phyloP scores from a whole-genome alignment of 2,888 invertebrate genomes.

The Dione juno region DNA sequence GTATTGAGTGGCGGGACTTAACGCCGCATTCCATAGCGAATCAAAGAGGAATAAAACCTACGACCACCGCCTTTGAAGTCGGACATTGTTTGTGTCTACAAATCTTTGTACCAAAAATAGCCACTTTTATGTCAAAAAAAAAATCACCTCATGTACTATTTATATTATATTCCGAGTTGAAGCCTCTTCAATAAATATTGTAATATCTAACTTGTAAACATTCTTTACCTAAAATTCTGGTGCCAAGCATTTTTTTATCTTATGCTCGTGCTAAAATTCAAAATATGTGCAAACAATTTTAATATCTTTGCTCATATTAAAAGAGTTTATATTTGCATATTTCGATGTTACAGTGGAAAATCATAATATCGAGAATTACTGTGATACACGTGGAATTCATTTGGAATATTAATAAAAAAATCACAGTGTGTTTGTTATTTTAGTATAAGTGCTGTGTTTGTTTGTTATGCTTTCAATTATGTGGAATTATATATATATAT shows the following conservation, averaged over 20 bases:
- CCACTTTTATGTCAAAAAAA: too few species aligned
- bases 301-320: not conserved
- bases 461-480: too few species aligned
- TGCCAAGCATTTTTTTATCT: slow-evolving; percentile 22
- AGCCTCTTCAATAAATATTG: slow-evolving; percentile 9
- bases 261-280: slow-evolving; percentile 27
- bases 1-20: too few species aligned
- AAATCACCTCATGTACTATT: not conserved
- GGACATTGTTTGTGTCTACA: too few species aligned
- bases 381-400: slow-evolving; percentile 21
- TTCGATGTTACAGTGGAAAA: not conserved
- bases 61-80: too few species aligned
- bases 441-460: not conserved
- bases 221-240: slow-evolving; percentile 23
- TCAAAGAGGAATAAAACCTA: too few species aligned
- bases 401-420: not conserved
- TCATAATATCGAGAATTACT: slow-evolving; percentile 22
- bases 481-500: too few species aligned
- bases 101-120: too few species aligned
- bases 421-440: not conserved
- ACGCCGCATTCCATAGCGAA: too few species aligned
- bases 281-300: slow-evolving; percentile 3
- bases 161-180: not conserved
- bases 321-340: slow-evolving; percentile 6
- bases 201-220: slow-evolving; percentile 16